Evolutionary conservation across 2,888 invertebrate species (phyloP), one percentile per base, ranked within the genome.

Genomic region (Hyles lineata): DNA sequence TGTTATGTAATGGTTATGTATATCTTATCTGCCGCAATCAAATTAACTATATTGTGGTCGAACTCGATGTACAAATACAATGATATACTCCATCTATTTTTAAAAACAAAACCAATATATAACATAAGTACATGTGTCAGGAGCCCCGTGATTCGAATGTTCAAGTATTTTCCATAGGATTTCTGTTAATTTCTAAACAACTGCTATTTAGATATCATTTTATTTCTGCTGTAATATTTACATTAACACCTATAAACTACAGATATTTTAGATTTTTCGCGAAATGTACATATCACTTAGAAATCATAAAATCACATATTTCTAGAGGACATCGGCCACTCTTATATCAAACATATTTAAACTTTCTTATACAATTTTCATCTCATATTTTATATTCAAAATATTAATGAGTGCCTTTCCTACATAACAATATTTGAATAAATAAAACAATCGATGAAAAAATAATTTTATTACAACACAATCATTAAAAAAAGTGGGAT

Each of bases 401-500:
- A 61, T 61, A 25, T 25, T 25, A 23, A 23, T 17, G 23, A 61
- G 61, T 23, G 23, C 23, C 21, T 15, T 61, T 17, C 29, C 15
- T 29, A 23, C 25, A 1, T 23, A 29, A 32, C 29, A 32, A 15
- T 15, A 63, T 35, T 23, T 25, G 17, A 67, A 67, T 2, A 23
- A 50, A 67, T 67, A 50, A 67, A 50, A 67, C 50, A 23, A 63
- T 67, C 23, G 43, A 50, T 50, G 23, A 17, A 67, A 67, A 50
- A 67, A 67, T 50, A 50, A n/a, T 50, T 67, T 67, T 50, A 67
- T 50, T 50, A 50, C 23, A 67, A 67, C 67, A 50, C 67, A 67
- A 50, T 67, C 23, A 43, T 43, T 67, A 50, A 32, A 67, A 67
- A 67, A 43, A 50, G 17, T 21, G 63, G 63, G 23, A 50, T 50